Evolutionary conservation across 2,113 vertebrate species (phyloP).

Genomic region (Calidris pugnax): DNA sequence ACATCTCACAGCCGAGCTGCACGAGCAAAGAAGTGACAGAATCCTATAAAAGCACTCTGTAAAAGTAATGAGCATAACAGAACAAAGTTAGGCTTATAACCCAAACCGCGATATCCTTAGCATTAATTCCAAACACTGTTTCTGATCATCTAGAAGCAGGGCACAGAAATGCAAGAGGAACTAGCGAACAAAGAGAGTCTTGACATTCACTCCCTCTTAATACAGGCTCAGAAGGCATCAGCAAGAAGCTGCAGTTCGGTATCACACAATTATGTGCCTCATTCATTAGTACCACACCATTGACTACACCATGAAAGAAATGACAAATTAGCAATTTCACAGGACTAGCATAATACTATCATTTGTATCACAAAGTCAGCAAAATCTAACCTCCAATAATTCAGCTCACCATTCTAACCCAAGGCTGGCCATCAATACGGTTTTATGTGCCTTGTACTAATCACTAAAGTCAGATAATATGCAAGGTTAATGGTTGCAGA

Average conservation of each 20-base stretch:
- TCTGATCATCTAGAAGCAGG: not conserved
- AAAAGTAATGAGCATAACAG: not conserved
- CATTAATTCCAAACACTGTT: not conserved
- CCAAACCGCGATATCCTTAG: not conserved
- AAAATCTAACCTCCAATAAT: constrained; percentile 79
- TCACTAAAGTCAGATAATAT: constrained; percentile 86
- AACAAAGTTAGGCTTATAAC: not conserved
- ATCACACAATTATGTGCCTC: constrained; percentile 57
- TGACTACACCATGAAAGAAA: constrained; percentile 80
- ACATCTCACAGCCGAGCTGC: not conserved
- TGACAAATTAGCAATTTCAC: constrained; percentile 84
- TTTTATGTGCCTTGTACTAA: constrained; percentile 84
- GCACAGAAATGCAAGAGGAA: not conserved
- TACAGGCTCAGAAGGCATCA: not conserved
- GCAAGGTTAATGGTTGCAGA: constrained; percentile 86
- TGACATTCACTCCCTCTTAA: constrained; percentile 3
- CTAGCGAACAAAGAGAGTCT: constrained; percentile 57
- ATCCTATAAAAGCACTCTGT: not conserved
- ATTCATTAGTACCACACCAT: constrained; percentile 77
- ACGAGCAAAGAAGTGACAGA: not conserved
- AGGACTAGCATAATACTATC: constrained; percentile 78
- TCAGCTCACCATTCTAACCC: constrained; percentile 75
- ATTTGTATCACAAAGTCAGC: constrained; percentile 87
- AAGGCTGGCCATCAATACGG: constrained; percentile 76
- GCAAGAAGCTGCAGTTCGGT: constrained; percentile 40